These are phyloP conservation scores for Pteronura brasiliensis DNA, from an alignment of 2,113 vertebrate species.

Conservation along the genomic window DNA sequence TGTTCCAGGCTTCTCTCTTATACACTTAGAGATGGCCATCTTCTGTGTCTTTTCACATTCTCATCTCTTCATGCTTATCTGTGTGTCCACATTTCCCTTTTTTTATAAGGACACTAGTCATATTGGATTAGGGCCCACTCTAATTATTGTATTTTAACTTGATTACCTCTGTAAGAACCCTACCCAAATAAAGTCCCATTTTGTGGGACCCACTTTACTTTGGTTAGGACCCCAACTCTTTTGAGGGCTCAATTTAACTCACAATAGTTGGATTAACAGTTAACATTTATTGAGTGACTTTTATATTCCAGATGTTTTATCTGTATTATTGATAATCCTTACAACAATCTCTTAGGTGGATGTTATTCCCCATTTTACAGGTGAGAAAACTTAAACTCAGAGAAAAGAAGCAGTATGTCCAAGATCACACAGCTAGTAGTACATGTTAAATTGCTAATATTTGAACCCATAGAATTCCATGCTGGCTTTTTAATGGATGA, in stretches of 20 bases:
- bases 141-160: neutral
- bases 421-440: neutral
- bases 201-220: neutral
- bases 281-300: slow-evolving; percentile 4
- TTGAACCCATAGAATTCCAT: neutral
- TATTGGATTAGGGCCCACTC: neutral
- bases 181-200: neutral
- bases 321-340: neutral
- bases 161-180: neutral
- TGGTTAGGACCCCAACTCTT: neutral
- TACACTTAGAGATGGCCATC: neutral
- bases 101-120: neutral
- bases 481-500: slow-evolving; percentile 40
- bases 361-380: neutral
- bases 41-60: neutral
- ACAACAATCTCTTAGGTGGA: neutral
- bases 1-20: neutral
- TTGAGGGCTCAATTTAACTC: neutral
- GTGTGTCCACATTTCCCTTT: neutral
- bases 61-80: neutral
- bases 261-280: neutral
- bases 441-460: neutral
- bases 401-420: neutral
- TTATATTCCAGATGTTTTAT: neutral
- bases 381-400: neutral